Evolutionary conservation across 2,797 vertebrate genomes (phyloP).

Genomic region (Merluccius polli): DNA sequence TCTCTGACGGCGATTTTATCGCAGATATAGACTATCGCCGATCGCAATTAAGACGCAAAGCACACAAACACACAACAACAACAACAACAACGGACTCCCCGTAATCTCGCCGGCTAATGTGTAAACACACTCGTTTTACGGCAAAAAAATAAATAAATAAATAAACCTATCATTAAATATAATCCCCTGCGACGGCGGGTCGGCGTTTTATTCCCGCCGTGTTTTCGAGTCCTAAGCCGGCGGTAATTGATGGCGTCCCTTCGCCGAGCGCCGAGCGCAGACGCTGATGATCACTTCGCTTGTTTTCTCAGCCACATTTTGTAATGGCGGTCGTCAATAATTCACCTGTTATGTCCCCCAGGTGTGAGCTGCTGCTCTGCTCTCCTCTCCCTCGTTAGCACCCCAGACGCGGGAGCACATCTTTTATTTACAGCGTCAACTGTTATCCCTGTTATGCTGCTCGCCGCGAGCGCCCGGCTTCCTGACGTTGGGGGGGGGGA

Average conservation of each 20-base stretch:
- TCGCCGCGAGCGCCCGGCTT: too few species aligned
- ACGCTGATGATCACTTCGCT: constrained; percentile 47
- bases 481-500: too few species aligned
- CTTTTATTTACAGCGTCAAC: constrained; percentile 35
- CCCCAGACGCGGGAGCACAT: constrained; percentile 34
- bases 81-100: too few species aligned
- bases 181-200: background rate
- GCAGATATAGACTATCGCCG: constrained; percentile 43
- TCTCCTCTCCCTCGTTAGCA: constrained; percentile 38
- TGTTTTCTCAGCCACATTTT: constrained; percentile 42
- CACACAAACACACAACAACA: constrained; percentile 24
- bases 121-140: background rate
- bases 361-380: too few species aligned
- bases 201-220: background rate
- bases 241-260: background rate
- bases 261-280: background rate
- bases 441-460: too few species aligned
- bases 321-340: constrained; percentile 44
- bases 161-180: background rate
- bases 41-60: constrained; percentile 52
- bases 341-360: constrained; percentile 27
- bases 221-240: constrained; percentile 10
- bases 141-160: background rate
- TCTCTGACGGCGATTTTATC: constrained; percentile 43
- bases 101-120: background rate